Evolutionary conservation across 2,888 invertebrate species (phyloP).

Genomic region (Ischnura elegans): DNA sequence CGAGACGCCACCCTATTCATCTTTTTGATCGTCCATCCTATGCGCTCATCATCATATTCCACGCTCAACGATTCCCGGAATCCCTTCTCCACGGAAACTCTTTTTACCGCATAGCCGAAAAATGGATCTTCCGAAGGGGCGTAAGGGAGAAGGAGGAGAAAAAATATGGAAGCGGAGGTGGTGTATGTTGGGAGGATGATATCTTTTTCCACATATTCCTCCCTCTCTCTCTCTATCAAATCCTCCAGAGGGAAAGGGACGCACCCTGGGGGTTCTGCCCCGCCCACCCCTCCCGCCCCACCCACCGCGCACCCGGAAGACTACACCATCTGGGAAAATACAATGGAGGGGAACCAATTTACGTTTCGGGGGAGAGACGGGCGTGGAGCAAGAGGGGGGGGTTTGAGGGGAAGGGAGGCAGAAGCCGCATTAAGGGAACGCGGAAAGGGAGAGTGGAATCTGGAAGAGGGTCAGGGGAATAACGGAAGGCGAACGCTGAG

Average conservation of each 20-base stretch:
- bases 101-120: background rate
- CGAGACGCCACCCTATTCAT: background rate
- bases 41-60: background rate
- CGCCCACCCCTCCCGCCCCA: background rate
- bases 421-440: background rate
- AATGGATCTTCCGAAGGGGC: too few species aligned
- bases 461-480: background rate
- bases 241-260: background rate
- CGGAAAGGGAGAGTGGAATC: background rate
- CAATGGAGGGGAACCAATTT: conserved; percentile 62
- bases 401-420: background rate
- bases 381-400: background rate
- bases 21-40: background rate
- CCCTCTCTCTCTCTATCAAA: background rate
- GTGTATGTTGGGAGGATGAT: background rate
- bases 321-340: conserved; percentile 60
- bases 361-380: background rate
- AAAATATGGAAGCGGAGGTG: background rate
- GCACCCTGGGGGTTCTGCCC: background rate
- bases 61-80: background rate
- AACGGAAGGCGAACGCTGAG: background rate
- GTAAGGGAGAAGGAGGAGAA: background rate
- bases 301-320: background rate
- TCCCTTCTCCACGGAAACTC: background rate
- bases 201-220: conserved; percentile 22